phyloP scores from a whole-genome alignment of 2,797 vertebrate genomes.

The Channallabes apus region DNA sequence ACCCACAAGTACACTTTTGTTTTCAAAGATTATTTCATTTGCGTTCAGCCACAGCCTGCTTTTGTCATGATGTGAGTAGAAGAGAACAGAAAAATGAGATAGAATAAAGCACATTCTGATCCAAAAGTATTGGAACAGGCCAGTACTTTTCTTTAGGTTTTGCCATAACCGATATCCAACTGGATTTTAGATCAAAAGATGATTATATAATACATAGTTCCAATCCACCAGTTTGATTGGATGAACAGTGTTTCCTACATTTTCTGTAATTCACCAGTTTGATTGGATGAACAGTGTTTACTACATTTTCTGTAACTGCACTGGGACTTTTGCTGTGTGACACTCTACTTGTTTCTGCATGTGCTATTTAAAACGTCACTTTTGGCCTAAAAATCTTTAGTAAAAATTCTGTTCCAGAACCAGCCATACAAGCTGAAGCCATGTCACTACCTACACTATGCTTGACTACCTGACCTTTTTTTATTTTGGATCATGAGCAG shows the following conservation, averaged over 20 bases:
- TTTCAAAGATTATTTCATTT: not conserved
- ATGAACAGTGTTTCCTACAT: too few species aligned
- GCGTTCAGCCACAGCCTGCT: not conserved
- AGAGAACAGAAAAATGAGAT: not conserved
- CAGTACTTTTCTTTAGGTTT: not conserved
- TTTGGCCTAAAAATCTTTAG: not conserved
- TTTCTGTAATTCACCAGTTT: too few species aligned
- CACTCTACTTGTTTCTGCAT: not conserved
- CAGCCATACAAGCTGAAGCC: not conserved
- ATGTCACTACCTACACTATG: not conserved
- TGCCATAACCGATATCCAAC: not conserved
- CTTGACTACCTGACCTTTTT: not conserved
- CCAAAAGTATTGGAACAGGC: not conserved
- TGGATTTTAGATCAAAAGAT: not conserved
- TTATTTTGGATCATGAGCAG: not conserved
- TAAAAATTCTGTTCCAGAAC: not conserved
- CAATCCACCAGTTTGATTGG: not conserved
- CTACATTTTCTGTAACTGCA: not conserved
- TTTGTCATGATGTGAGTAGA: not conserved
- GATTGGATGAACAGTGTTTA: too few species aligned
- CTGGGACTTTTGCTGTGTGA: not conserved
- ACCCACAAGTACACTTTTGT: not conserved
- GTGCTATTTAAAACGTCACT: not conserved
- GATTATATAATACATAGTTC: not conserved
- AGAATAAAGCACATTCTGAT: too few species aligned